A percentile compares a stretch with the other conserved stretches of the same genome.
phyloP scores from a whole-genome alignment of 1,140 invertebrate species.

The Portunus trituberculatus region DNA sequence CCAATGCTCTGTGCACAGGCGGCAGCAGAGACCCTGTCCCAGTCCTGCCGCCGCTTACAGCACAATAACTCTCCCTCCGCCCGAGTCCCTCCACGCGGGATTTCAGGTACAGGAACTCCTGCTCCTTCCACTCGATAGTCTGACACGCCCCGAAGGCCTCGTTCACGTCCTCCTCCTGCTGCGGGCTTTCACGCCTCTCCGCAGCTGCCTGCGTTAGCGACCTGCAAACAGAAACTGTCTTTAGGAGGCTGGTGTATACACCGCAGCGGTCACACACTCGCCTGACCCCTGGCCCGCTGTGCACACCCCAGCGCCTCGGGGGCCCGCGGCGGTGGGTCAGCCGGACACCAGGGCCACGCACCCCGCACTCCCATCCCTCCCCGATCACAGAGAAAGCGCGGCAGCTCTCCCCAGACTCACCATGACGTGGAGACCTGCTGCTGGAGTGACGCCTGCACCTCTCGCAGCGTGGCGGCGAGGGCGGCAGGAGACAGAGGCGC shows the following conservation, averaged over 20 bases:
- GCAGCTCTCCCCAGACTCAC: neutral
- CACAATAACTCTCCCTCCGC: neutral
- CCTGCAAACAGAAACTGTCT: neutral
- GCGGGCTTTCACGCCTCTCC: neutral
- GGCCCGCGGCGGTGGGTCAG: neutral
- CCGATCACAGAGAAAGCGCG: neutral
- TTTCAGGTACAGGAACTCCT: conserved; percentile 62
- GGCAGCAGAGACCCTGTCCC: neutral
- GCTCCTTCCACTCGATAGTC: conserved; percentile 71
- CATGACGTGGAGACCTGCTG: neutral
- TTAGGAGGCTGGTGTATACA: neutral
- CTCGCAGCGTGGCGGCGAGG: neutral
- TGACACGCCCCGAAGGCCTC: conserved; percentile 69
- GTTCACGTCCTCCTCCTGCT: conserved; percentile 53
- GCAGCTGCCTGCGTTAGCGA: neutral
- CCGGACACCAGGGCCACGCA: neutral
- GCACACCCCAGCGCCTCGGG: neutral
- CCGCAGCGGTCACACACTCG: neutral
- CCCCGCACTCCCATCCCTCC: neutral
- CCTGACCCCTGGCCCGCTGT: neutral
- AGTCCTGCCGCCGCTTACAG: neutral
- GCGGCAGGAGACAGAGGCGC: conserved; percentile 19
- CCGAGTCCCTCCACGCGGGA: conserved; percentile 56
- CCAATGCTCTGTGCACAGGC: conserved; percentile 52
- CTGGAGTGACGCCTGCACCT: conserved; percentile 40